Base-by-base conservation (phyloP, 1,140 invertebrate species). In the Formica selysi region DNA sequence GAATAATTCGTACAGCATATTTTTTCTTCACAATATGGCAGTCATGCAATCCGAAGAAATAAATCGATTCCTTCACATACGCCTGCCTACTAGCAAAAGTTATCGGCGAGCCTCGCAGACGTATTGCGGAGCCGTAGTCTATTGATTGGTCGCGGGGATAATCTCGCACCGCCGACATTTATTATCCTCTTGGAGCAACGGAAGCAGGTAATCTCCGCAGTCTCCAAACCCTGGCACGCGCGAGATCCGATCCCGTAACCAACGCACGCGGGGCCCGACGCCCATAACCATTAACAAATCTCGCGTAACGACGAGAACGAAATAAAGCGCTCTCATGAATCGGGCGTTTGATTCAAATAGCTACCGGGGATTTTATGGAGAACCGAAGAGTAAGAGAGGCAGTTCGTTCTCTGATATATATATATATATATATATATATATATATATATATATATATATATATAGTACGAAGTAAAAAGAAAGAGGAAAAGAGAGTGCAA, bases 261-360 rank as follows among this genome's bases (percentile, higher is more conserved):
- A 81, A 71, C 74, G 59, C 85, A 85, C 76, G 80, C 70, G 38
- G 83, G 74, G 48, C 57, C 51, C 44, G 8, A 10, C 61, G 62
- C 78, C 84, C 85, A 90, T 91, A 91, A 91, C 89, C 90, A 91
- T 91, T 91, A 91, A 91, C 90, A 90, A 90, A 91, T 91, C 90
- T 91, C 90, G 67, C 41, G 80, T 90, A 90, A 88, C 84, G 73
- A 90, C 81, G 81, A 83, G 85, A 83, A 90, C 90, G 83, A 90
- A 90, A 91, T 89, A 91, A 87, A 91, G 80, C 91, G 89, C 71
- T 76, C 88, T 86, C 85, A 73, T 87, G 87, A 86, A 89, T 90
- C 90, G 87, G 48, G 38, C 85, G 89, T 91, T 90, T 87, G 88
- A 90, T 90, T 88, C 89, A 68, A 85, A 88, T 87, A 87, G 86